These are phyloP conservation scores for Euleptes europaea DNA, from an alignment of 2,113 vertebrate genomes.

Conservation along the genomic window DNA sequence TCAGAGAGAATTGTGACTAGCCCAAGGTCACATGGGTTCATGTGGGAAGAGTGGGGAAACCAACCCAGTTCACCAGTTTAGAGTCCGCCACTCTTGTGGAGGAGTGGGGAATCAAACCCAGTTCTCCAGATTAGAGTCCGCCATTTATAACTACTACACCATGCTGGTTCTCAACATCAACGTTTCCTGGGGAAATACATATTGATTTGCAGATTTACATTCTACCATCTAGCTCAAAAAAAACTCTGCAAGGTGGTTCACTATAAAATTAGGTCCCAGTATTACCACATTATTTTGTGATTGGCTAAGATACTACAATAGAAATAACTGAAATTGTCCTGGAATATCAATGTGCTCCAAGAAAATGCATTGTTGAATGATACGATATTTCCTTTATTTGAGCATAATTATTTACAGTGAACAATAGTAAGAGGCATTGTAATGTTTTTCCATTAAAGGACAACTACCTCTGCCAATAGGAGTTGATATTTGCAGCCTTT, in stretches of 20 bases:
- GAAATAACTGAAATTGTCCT: neutral
- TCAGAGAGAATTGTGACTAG: too few species aligned
- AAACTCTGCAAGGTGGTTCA: neutral
- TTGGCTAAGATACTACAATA: neutral
- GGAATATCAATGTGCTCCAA: neutral
- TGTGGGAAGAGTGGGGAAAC: too few species aligned
- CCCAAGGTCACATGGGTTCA: too few species aligned
- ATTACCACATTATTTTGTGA: neutral
- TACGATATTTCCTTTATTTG: neutral
- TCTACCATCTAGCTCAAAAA: neutral
- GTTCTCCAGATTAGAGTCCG: too few species aligned
- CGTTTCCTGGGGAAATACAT: neutral
- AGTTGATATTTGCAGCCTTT: too few species aligned
- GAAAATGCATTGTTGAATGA: neutral
- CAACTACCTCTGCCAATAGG: too few species aligned
- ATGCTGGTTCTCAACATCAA: neutral
- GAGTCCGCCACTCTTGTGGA: too few species aligned
- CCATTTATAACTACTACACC: too few species aligned
- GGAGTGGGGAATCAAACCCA: too few species aligned
- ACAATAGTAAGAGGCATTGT: neutral
- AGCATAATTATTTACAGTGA: neutral
- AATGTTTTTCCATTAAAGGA: neutral
- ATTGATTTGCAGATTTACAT: neutral
- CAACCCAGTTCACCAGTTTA: too few species aligned
- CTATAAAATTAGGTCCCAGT: neutral